Base-by-base conservation (phyloP, 1,140 invertebrate species). In the Tetragnatha versicolor region DNA sequence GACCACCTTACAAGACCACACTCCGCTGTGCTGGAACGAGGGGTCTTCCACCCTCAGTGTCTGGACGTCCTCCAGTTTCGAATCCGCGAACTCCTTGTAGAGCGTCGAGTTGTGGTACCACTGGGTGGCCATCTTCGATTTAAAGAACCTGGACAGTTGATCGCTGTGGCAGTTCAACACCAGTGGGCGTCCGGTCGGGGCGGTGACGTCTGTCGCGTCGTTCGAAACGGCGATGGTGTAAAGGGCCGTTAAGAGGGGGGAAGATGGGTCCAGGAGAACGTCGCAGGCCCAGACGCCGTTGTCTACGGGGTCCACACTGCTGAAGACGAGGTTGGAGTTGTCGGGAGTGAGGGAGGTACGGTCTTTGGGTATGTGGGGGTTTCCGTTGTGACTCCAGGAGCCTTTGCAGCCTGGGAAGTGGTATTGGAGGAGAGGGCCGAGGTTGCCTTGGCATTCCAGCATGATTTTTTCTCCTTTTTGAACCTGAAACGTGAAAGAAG, bases 221-320 rank as follows among this genome's bases (percentile, higher is more conserved):
- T 51, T 69, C 25, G 51, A 27, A 9, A 69, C 45, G 2, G 66
- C 66, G 3, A 69, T 0, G 3, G 45, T 69, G 22, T 69, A 69
- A 22, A 51, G 27, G 35, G 66, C 45, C n/a, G 66, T 69, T 2
- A n/a, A 51, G 12, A 69, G 10, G 3, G 29, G n/a, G 3, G 47
- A 7, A 20, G 22, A 51, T 33, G 27, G 6, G 3, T 49, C 31
- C 47, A 69, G 37, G 10, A 14, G 14, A 6, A 42, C 47, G 22
- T 69, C 45, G 29, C 66, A 69, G 3, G 9, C 14, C 66, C 66
- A 69, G 4, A 69, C 66, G 20, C 66, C 66, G 14, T 69, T 69
- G 27, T 69, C 66, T 53, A 51, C 22, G n/a, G 66, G 27, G n/a
- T 14, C 12, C 5, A 20, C 29, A 7, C 22, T 53, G 6, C 20